phyloP scores from a whole-genome alignment of 2,888 invertebrate species.

The Cerastis rubricosa region DNA sequence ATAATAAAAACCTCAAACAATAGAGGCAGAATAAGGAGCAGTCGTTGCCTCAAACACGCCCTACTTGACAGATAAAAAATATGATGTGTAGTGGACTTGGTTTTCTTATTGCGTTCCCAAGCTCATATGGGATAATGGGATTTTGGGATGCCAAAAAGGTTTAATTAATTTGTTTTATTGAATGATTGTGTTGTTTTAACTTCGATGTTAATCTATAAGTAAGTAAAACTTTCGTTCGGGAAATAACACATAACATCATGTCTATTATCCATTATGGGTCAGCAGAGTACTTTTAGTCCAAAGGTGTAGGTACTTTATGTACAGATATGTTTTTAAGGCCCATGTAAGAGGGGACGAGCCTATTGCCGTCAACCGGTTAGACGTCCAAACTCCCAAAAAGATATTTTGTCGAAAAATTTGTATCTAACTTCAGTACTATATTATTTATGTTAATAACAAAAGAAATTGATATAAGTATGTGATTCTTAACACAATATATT shows the following conservation, averaged over 20 bases:
- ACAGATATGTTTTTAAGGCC: neutral
- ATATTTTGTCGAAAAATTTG: neutral
- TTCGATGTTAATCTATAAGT: neutral
- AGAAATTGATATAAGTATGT: slow-evolving; percentile 32
- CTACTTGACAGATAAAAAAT: slow-evolving; percentile 82
- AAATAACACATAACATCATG: neutral
- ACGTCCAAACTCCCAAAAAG: neutral
- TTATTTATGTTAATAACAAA: slow-evolving; percentile 10
- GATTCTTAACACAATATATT: slow-evolving; percentile 50
- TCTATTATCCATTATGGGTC: neutral
- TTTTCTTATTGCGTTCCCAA: slow-evolving; percentile 82
- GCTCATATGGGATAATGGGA: slow-evolving; percentile 52
- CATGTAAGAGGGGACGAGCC: neutral
- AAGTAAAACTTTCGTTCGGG: neutral
- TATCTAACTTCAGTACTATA: too few species aligned
- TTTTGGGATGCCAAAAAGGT: slow-evolving; percentile 28
- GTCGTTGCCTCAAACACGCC: slow-evolving; percentile 82
- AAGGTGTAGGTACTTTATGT: neutral
- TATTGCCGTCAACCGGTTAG: neutral
- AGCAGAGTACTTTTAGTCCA: neutral
- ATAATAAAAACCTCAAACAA: slow-evolving; percentile 89
- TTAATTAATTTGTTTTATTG: neutral
- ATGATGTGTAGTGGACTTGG: slow-evolving; percentile 77
- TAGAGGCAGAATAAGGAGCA: slow-evolving; percentile 80
- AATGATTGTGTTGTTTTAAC: neutral